Evolutionary conservation across 1,140 invertebrate genomes (phyloP), one percentile per base, ranked within the genome.

Genomic region (Hycleus phaleratus): DNA sequence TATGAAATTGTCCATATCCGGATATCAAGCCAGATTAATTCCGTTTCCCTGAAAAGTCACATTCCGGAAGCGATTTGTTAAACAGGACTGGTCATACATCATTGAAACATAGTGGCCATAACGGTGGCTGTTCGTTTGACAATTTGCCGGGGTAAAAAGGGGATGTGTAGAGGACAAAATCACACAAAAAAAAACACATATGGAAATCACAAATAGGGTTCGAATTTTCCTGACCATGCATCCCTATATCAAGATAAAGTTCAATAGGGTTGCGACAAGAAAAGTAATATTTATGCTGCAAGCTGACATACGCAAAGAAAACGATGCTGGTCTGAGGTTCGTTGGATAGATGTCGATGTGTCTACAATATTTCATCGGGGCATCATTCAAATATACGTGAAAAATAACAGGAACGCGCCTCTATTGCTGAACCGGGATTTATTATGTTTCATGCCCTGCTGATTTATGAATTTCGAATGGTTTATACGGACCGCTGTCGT

Each of bases 231-330:
- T 58, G 57, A 58, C 57, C 57, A 46, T 40, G 57, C 57, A 52
- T 50, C 52, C 45, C 7, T 50, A 53, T 50, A 52, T 50, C 49
- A 32, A 32, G 32, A 32, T 32, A 32, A 32, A 32, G 32, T 32
- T 32, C 32, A 32, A 32, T 32, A 32, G 32, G 32, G 32, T 32
- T 32, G 7, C 46, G 38, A 50, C 57, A 50, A 50, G 44, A 42
- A 52, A 58, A 58, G 57, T 58, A 58, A 58, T 58, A 58, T 58
- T 58, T 58, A 58, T 58, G 57, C 57, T 45, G 49, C 57, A 58
- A 50, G 57, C 57, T 52, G 57, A 58, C 57, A 58, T 58, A 58
- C 49, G 57, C 57, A 58, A 53, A 53, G 57, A 52, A 58, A 58
- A 58, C 44, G 57, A 52, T 39, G 44, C 26, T 39, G 9, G 52